phyloP scores from a whole-genome alignment of 2,888 invertebrate species.

The Smittia sp. region DNA sequence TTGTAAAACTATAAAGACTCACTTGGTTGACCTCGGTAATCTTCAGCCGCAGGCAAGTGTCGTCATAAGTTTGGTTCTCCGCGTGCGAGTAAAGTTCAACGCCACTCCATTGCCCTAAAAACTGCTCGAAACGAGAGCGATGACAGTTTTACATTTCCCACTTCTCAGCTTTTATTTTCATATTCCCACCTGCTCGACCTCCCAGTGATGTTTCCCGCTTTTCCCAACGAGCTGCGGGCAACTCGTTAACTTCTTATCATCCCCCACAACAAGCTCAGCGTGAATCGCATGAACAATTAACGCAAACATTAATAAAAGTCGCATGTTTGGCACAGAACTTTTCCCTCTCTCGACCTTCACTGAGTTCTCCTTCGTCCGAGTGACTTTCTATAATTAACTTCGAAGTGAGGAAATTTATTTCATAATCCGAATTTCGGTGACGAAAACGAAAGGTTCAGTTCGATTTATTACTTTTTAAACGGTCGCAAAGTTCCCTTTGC shows the following conservation, averaged over 20 bases:
- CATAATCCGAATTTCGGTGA: too few relatives aligned
- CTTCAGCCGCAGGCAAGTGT: background rate
- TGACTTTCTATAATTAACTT: slow-evolving; percentile 6
- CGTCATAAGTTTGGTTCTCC: background rate
- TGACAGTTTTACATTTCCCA: background rate
- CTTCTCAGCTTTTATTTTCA: background rate
- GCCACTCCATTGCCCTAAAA: slow-evolving; percentile 7
- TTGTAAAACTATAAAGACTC: background rate
- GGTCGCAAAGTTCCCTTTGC: too few relatives aligned
- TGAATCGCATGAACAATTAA: background rate
- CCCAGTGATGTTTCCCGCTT: background rate
- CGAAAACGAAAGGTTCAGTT: too few relatives aligned
- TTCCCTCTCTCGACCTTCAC: background rate
- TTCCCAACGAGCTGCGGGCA: background rate
- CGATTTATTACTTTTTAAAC: too few relatives aligned
- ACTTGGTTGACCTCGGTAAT: slow-evolving; percentile 19
- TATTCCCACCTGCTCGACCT: background rate
- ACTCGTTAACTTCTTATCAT: background rate
- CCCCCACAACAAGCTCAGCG: background rate
- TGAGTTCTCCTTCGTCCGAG: background rate
- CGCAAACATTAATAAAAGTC: background rate
- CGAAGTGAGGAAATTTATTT: background rate
- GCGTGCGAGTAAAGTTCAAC: slow-evolving; percentile 5
- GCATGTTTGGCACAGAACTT: background rate
- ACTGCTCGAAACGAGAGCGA: slow-evolving; percentile 2